Evolutionary conservation across 2,797 vertebrate genomes (phyloP), one percentile per base, ranked within the genome.

Genomic region (Chromobotia macracanthus): DNA sequence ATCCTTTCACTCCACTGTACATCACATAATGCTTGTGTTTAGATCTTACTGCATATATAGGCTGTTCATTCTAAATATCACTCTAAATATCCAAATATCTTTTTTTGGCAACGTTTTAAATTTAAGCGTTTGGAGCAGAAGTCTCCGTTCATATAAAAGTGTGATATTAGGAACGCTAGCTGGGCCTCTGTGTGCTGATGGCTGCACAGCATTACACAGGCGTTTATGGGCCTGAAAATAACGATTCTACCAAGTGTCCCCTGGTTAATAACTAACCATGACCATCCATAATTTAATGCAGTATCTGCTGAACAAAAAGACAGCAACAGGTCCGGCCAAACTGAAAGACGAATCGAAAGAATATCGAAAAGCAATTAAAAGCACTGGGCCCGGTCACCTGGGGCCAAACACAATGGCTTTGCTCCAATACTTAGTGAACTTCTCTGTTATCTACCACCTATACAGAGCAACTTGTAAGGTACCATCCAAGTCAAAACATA

Each of bases 191-290:
- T 89, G 87, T 88, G 88, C 86, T 86, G 84, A 91, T 89, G 88
- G 90, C 90, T 91, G 87, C 85, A 85, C 87, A 89, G 85, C 89
- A 89, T 89, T 91, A 85, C 84, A 87, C 89, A 89, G 86, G 83
- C 89, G 82, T 91, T 92, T 92, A 92, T 91, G 87, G 86, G 77
- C 87, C 88, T 90, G 89, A 92, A 92, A 92, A 92, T 92, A 91
- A 88, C 89, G 82, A 85, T 88, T 86, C 86, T 87, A 87, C 86
- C 82, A 86, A 87, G 76, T 41, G 79, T 74, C 89, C 87, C 89
- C 87, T 81, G 53, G 77, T 85, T 84, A 89, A 90, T 91, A 90
- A 89, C 88, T 90, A 91, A 88, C 84, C 87, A 87, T 88, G 85
- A 86, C 78, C 85, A 85, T 89, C 86, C 85, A 87, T 87, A 89